Conservation (phyloP, 2,888 invertebrate genomes). For the Diploptera punctata region DNA sequence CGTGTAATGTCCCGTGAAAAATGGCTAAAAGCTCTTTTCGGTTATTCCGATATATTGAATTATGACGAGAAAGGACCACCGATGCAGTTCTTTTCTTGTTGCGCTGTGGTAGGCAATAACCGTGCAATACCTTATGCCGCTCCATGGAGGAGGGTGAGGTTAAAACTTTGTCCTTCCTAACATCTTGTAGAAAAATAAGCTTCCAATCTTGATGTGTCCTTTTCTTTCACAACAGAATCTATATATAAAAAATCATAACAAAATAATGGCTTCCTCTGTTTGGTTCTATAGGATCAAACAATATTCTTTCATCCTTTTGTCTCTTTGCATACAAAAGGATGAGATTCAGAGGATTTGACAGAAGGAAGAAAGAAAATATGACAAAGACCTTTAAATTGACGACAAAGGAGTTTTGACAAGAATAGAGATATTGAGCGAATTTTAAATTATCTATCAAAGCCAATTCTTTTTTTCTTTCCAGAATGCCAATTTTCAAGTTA, state of each 20-base stretch:
- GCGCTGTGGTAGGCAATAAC: not conserved
- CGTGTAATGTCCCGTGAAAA: constrained; percentile 34
- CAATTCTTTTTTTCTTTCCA: too few relatives aligned
- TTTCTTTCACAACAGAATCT: not conserved
- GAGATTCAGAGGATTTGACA: not conserved
- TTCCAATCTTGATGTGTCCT: constrained; percentile 5
- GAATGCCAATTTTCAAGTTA: too few relatives aligned
- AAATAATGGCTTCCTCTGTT: not conserved
- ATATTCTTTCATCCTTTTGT: not conserved
- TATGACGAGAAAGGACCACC: constrained; percentile 27
- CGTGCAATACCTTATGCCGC: not conserved
- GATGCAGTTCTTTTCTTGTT: not conserved
- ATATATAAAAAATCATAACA: constrained; percentile 9
- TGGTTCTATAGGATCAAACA: not conserved
- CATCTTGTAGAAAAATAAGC: not conserved
- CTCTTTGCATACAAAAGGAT: not conserved
- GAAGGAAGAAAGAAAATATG: constrained; percentile 7
- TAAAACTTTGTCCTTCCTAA: not conserved
- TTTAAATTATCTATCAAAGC: too few relatives aligned
- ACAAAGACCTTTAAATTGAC: constrained; percentile 1
- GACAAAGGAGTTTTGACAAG: not conserved
- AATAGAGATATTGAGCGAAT: too few relatives aligned
- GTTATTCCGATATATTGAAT: constrained; percentile 33
- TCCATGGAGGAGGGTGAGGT: not conserved
- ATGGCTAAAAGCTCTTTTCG: constrained; percentile 13